Conservation (phyloP, 2,797 vertebrate genomes). For the Glossophaga mutica region DNA sequence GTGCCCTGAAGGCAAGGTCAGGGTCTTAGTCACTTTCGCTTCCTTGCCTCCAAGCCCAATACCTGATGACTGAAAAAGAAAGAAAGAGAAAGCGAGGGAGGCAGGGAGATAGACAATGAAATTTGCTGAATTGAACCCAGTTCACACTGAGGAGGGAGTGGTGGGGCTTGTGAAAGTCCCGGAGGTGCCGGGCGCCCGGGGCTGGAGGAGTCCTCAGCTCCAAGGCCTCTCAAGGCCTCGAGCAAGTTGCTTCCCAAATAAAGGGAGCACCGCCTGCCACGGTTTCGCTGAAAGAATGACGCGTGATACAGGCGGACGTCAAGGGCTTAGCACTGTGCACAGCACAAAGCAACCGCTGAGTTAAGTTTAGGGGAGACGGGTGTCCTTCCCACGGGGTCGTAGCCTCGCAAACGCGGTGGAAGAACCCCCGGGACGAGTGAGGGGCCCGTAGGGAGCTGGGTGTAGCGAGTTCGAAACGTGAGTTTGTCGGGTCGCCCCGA, state of each 20-base stretch:
- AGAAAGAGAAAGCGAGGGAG: background rate
- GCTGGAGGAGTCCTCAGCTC: fast-evolving
- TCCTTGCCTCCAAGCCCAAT: background rate
- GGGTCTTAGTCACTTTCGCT: background rate
- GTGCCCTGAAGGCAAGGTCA: background rate
- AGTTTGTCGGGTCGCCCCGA: background rate
- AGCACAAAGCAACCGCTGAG: background rate
- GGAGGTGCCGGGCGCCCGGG: background rate
- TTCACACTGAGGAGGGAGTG: background rate
- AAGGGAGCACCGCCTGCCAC: no score
- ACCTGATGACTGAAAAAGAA: background rate
- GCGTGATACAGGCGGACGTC: fast-evolving
- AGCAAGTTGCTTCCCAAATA: background rate
- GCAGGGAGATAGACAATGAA: fast-evolving
- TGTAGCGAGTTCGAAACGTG: background rate
- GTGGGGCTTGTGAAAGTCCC: background rate
- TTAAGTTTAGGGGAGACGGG: background rate
- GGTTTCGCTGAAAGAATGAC: background rate
- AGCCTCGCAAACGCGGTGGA: background rate
- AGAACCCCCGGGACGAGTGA: background rate
- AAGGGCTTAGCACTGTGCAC: background rate
- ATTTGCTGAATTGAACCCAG: background rate
- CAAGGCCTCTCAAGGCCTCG: background rate
- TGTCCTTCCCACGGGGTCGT: background rate
- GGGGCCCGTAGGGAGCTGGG: no score